Evolutionary conservation across 2,113 vertebrate genomes (phyloP).

Genomic region (Cyphomyrus discorhynchus): DNA sequence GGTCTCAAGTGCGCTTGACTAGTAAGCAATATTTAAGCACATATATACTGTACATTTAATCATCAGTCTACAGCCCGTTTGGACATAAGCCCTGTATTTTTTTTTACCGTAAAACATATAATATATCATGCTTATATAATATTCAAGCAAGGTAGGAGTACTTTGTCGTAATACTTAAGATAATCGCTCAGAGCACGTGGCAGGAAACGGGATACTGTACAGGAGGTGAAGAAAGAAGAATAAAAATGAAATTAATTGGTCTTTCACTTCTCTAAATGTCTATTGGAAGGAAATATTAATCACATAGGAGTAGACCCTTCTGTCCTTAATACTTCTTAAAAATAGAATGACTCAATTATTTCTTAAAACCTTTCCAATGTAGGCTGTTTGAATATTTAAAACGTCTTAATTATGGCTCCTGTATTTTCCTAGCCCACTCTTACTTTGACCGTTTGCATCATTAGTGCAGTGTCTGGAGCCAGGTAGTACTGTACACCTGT

Average conservation of each 20-base stretch:
- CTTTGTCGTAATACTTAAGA: neutral
- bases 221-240: neutral
- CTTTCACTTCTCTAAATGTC: neutral
- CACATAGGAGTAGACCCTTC: neutral
- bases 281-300: neutral
- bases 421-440: neutral
- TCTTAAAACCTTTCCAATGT: slow-evolving; percentile 20
- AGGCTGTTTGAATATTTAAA: slow-evolving; percentile 24
- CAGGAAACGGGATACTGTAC: neutral
- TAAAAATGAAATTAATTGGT: neutral
- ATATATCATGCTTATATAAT: neutral
- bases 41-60: neutral
- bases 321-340: slow-evolving; percentile 13
- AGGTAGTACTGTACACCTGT: neutral
- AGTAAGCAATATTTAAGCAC: neutral
- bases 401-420: slow-evolving; percentile 17
- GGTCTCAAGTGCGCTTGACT: neutral
- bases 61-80: neutral
- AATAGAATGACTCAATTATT: slow-evolving; percentile 26
- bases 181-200: neutral
- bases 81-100: neutral
- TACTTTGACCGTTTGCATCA: neutral
- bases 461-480: neutral
- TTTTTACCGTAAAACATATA: neutral
- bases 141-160: neutral